Percentiles rank a stretch among this genome's conserved stretches.
Evolutionary conservation across 2,797 vertebrate species (phyloP).

Genomic region (Hippocampus kuda): DNA sequence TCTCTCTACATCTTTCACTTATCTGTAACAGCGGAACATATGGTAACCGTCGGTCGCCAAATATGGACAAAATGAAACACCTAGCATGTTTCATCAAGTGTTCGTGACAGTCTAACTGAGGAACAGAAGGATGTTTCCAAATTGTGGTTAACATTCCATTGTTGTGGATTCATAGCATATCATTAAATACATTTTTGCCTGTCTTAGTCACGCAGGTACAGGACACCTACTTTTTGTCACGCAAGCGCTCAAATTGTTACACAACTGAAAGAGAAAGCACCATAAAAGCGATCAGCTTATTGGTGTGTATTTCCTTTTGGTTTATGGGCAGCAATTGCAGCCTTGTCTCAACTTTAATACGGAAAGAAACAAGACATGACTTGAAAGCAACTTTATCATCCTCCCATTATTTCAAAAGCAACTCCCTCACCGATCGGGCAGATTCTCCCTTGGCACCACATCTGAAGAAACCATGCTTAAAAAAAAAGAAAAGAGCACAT

Average conservation of each 20-base stretch:
- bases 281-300: constrained; percentile 7
- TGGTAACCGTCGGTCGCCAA: too few species aligned
- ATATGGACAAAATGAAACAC: too few species aligned
- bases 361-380: constrained; percentile 47
- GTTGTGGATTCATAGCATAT: too few species aligned
- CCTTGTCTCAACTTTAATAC: constrained; percentile 18
- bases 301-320: constrained; percentile 39
- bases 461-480: constrained; percentile 34
- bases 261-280: not conserved
- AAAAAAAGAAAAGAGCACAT: constrained; percentile 6
- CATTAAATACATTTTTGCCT: not conserved
- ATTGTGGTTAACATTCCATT: not conserved
- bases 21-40: too few species aligned
- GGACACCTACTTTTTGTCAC: not conserved
- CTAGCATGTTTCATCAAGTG: not conserved
- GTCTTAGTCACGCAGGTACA: too few species aligned
- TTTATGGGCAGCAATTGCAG: constrained; percentile 25
- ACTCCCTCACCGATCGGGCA: constrained; percentile 44
- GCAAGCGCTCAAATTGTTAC: not conserved
- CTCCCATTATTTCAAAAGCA: constrained; percentile 44
- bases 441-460: constrained; percentile 48
- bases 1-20: too few species aligned
- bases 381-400: constrained; percentile 40
- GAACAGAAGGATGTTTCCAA: not conserved
- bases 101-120: not conserved